Conservation (phyloP, 2,113 vertebrate genomes). For the Petaurus breviceps region DNA sequence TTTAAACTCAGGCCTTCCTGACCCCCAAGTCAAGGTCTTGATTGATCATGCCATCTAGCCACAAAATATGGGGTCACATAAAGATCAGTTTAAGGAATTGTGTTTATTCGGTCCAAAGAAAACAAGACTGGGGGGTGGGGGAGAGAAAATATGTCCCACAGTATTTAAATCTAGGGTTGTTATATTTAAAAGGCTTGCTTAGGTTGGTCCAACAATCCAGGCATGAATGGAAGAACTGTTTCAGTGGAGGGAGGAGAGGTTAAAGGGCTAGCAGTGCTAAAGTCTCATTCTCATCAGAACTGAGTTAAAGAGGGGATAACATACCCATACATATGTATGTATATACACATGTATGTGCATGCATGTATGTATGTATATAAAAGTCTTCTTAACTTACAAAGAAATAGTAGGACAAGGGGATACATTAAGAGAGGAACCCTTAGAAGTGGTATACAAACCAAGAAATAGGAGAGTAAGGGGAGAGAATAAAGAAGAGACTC, state of each 20-base stretch:
- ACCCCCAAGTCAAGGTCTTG: not conserved
- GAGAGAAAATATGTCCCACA: not conserved
- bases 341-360: too few relatives aligned
- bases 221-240: not conserved
- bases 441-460: too few relatives aligned
- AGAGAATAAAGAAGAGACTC: too few relatives aligned
- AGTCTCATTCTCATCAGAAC: not conserved
- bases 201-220: not conserved
- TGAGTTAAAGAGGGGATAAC: not conserved
- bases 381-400: not conserved
- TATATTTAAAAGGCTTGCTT: not conserved
- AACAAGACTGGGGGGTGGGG: not conserved
- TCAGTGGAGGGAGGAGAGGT: not conserved
- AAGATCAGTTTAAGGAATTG: not conserved
- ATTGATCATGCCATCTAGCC: not conserved
- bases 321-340: too few relatives aligned
- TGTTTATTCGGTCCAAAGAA: not conserved
- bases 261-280: not conserved
- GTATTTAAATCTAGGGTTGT: not conserved
- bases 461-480: too few relatives aligned
- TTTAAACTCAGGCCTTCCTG: not conserved
- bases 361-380: too few relatives aligned
- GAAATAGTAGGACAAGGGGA: not conserved
- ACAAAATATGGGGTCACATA: not conserved
- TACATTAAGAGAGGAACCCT: too few relatives aligned